Evolutionary conservation across 2,888 invertebrate species (phyloP).

Genomic region (Auanema freiburgensis): DNA sequence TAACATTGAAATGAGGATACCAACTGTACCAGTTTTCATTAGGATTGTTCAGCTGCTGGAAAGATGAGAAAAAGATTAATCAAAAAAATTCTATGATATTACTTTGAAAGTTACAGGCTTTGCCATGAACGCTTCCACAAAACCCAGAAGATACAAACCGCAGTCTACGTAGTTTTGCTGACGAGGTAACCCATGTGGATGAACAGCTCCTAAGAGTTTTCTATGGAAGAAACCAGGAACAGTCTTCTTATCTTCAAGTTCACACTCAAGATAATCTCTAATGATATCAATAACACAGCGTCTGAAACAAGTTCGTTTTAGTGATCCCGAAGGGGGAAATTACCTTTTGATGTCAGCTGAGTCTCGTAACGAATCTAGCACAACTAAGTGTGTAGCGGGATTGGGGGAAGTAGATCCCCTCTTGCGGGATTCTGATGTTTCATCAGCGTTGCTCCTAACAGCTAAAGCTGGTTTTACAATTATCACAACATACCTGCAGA

Average conservation of each 20-base stretch:
- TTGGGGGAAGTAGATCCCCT: conserved; percentile 64
- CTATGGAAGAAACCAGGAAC: conserved; percentile 11
- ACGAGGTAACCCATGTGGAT: conserved; percentile 73
- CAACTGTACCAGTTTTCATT: conserved; percentile 6
- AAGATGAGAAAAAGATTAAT: conserved; percentile 1
- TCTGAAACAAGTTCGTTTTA: conserved; percentile 5
- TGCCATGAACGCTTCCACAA: conserved; percentile 82
- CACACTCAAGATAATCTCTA: conserved; percentile 65
- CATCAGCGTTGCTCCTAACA: neutral
- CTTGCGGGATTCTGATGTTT: neutral
- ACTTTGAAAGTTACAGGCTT: conserved; percentile 3
- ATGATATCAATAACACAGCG: conserved; percentile 29
- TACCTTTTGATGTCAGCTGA: conserved; percentile 24
- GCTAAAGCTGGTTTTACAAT: conserved; percentile 17
- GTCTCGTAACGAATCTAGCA: conserved; percentile 82
- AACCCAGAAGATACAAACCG: conserved; percentile 90
- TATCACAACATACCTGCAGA: conserved; percentile 19
- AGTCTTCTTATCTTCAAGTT: conserved; percentile 71
- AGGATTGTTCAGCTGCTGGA: neutral
- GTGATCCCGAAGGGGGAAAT: neutral
- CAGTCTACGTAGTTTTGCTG: conserved; percentile 96
- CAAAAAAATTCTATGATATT: neutral
- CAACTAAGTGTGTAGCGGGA: conserved; percentile 83
- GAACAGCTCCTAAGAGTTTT: conserved; percentile 5
- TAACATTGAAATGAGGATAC: conserved; percentile 6